Percentiles rank a stretch among this genome's conserved stretches.
Conservation (phyloP, 2,888 invertebrate species). For the Drosophila anceps region DNA sequence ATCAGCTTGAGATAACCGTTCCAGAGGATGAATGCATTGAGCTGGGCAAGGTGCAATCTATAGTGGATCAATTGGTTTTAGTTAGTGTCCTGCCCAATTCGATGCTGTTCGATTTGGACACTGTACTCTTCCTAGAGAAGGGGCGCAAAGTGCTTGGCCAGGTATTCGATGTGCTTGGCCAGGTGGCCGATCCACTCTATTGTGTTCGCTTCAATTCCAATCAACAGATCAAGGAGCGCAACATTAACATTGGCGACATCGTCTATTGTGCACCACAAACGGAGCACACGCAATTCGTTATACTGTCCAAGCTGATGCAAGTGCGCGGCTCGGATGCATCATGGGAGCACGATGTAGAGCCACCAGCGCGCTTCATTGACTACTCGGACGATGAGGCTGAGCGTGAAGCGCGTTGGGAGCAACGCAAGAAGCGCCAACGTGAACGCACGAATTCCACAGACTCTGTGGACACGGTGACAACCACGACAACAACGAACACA, state of each 20-base stretch:
- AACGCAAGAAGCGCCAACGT: slow-evolving; percentile 79
- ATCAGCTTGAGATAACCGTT: slow-evolving; percentile 92
- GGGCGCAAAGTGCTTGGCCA: slow-evolving; percentile 90
- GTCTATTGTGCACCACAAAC: slow-evolving; percentile 94
- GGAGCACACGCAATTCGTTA: slow-evolving; percentile 91
- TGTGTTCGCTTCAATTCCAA: slow-evolving; percentile 94
- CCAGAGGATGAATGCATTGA: slow-evolving; percentile 90
- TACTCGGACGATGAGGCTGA: slow-evolving; percentile 97
- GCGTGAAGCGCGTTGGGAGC: slow-evolving; percentile 86
- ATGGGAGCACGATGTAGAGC: slow-evolving; percentile 93
- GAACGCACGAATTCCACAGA: slow-evolving; percentile 66
- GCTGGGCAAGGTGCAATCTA: slow-evolving; percentile 90
- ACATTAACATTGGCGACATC: slow-evolving; percentile 89
- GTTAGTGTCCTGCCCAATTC: slow-evolving; percentile 89
- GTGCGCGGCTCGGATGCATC: slow-evolving; percentile 95
- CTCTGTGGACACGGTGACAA: slow-evolving; percentile 50
- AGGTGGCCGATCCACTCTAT: slow-evolving; percentile 93
- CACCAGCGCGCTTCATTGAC: slow-evolving; percentile 90
- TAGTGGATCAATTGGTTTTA: slow-evolving; percentile 92
- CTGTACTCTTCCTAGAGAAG: slow-evolving; percentile 93
- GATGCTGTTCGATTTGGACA: slow-evolving; percentile 94
- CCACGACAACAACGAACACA: slow-evolving; percentile 37
- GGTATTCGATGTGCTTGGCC: slow-evolving; percentile 97
- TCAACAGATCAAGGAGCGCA: slow-evolving; percentile 90
- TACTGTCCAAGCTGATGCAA: slow-evolving; percentile 90